Evolutionary conservation across 2,888 invertebrate genomes (phyloP), one percentile per base, ranked within the genome.

Genomic region (Luffia ferchaultella): DNA sequence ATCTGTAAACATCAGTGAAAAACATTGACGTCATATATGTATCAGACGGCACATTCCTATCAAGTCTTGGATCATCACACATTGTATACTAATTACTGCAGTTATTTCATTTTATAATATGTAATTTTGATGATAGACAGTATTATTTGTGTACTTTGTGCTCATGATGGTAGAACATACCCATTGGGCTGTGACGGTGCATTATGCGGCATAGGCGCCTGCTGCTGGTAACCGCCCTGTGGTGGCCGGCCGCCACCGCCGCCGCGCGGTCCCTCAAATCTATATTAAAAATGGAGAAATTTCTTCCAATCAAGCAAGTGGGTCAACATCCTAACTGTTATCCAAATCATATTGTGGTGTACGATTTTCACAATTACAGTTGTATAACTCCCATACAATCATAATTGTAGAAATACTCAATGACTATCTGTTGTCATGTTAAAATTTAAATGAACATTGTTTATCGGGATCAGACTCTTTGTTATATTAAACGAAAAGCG

Each of bases 31-130:
- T 77, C 82, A 82, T 67, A 49, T 74, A 54, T 80, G 80, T 82
- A 74, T 82, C 73, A 78, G 82, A 79, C 82, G 80, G 82, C 82
- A 82, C 82, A 80, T 82, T 82, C 82, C 82, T 82, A 80, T 82
- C 82, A 67, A 70, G 70, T 68, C 67, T 61, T 58, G 75, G 79
- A 67, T 82, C 82, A 82, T 80, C 79, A 79, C 73, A 20, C n/a
- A n/a, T n/a, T n/a, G n/a, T n/a, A n/a, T n/a, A n/a, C n/a, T n/a
- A n/a, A n/a, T 56, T 17, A 40, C 15, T 44, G 46, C n/a, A 17
- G 3, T 16, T 43, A 30, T 15, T 47, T 19, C 2, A 2, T 17
- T 20, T 20, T 47, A 53, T 42, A 20, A 44, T 20, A 50, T 42
- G 41, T 7, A 43, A 43, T 12, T 12, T 40, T 16, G 7, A 15